These are phyloP conservation scores for Parthenolecanium corni DNA, from an alignment of 2,888 invertebrate species.

Conservation along the genomic window DNA sequence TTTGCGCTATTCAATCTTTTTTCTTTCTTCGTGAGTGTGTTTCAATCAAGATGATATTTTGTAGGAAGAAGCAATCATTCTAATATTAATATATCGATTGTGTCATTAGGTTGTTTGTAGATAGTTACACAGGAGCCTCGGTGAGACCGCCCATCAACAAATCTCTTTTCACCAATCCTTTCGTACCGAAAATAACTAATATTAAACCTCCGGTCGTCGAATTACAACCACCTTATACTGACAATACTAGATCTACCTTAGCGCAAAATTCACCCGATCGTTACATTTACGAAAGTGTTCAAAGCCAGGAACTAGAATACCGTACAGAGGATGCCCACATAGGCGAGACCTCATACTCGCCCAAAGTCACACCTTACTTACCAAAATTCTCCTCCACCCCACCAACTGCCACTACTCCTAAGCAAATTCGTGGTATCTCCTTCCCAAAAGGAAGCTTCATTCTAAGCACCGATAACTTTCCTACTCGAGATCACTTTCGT, in stretches of 20 bases:
- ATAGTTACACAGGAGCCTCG: slow-evolving; percentile 5
- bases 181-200: background rate
- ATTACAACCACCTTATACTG: background rate
- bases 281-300: slow-evolving; percentile 5
- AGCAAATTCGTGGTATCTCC: background rate
- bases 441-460: background rate
- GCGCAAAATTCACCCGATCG: background rate
- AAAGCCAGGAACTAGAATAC: slow-evolving; percentile 9
- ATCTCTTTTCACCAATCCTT: slow-evolving; percentile 13
- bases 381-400: background rate
- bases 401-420: slow-evolving; percentile 38
- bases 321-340: slow-evolving; percentile 7
- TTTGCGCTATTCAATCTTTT: too few relatives aligned
- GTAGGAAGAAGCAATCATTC: too few relatives aligned
- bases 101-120: slow-evolving; percentile 24
- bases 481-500: slow-evolving; percentile 8
- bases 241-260: background rate
- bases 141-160: slow-evolving; percentile 11
- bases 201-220: slow-evolving; percentile 14
- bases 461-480: too few relatives aligned
- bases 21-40: too few relatives aligned
- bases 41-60: too few relatives aligned
- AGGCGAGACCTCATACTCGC: slow-evolving; percentile 23
- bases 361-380: slow-evolving; percentile 8
- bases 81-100: slow-evolving; percentile 1